Percentiles rank a stretch among this genome's conserved stretches.
These are phyloP conservation scores for Falco peregrinus DNA, from an alignment of 2,797 vertebrate species.

Conservation along the genomic window DNA sequence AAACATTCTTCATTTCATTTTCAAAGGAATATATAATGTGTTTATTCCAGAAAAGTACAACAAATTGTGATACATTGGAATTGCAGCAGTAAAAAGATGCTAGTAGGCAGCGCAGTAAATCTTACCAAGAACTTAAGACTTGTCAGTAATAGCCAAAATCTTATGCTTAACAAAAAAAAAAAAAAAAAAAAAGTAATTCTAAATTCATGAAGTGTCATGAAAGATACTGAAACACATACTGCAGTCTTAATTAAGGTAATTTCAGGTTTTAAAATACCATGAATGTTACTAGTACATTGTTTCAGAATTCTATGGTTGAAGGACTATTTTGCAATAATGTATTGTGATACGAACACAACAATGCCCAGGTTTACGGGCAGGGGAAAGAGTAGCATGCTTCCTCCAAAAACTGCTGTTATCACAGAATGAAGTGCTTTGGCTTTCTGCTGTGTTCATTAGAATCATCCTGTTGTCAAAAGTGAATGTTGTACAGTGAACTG, in stretches of 20 bases:
- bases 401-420: neutral
- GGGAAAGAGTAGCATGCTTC: neutral
- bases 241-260: neutral
- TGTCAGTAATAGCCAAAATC: neutral
- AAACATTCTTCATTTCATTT: slow-evolving; percentile 36
- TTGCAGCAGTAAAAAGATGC: neutral
- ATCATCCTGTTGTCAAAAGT: neutral
- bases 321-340: neutral
- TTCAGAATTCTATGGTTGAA: neutral
- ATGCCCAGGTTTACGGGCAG: neutral
- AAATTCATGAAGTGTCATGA: neutral
- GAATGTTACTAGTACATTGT: neutral
- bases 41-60: slow-evolving; percentile 8
- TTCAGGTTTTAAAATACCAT: slow-evolving; percentile 1
- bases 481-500: neutral
- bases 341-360: neutral
- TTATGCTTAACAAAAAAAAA: neutral
- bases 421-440: neutral
- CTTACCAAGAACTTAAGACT: neutral
- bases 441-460: neutral
- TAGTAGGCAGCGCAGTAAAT: neutral
- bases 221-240: neutral
- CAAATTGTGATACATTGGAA: neutral
- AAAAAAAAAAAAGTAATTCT: neutral
- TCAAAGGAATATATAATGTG: slow-evolving; percentile 34